phyloP scores from a whole-genome alignment of 2,113 vertebrate genomes.

The Sphyrna mokarran region DNA sequence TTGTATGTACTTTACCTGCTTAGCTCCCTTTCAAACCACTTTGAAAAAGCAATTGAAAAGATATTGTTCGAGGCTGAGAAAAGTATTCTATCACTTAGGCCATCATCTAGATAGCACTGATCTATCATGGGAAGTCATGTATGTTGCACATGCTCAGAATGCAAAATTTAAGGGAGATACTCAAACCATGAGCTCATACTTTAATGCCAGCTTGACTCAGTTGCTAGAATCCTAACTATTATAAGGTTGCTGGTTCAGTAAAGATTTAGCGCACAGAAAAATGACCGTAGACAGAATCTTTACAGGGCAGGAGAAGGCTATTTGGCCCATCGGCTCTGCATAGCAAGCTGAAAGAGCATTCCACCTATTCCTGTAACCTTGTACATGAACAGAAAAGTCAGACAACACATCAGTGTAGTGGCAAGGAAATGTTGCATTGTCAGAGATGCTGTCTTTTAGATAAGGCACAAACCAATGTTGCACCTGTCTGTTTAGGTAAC shows the following conservation, averaged over 20 bases:
- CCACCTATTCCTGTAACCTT: too few relatives aligned
- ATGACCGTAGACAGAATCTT: background rate
- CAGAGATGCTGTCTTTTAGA: background rate
- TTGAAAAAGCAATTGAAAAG: background rate
- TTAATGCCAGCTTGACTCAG: background rate
- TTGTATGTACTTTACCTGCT: background rate
- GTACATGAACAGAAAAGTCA: too few relatives aligned
- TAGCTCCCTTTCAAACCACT: background rate
- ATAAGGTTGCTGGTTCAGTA: background rate
- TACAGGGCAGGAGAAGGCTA: too few relatives aligned
- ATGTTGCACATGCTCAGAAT: background rate
- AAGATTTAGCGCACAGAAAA: background rate
- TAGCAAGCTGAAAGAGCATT: too few relatives aligned
- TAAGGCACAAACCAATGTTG: background rate
- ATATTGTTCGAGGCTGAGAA: background rate
- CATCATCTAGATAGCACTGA: background rate
- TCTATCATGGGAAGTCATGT: background rate
- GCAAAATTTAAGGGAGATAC: background rate
- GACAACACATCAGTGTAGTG: background rate
- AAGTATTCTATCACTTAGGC: background rate
- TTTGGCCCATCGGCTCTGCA: too few relatives aligned
- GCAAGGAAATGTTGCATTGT: background rate
- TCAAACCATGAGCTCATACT: background rate
- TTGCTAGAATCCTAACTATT: background rate
- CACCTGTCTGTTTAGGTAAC: background rate